Base-by-base conservation (phyloP, 2,888 invertebrate genomes). In the Trilocha varians region DNA sequence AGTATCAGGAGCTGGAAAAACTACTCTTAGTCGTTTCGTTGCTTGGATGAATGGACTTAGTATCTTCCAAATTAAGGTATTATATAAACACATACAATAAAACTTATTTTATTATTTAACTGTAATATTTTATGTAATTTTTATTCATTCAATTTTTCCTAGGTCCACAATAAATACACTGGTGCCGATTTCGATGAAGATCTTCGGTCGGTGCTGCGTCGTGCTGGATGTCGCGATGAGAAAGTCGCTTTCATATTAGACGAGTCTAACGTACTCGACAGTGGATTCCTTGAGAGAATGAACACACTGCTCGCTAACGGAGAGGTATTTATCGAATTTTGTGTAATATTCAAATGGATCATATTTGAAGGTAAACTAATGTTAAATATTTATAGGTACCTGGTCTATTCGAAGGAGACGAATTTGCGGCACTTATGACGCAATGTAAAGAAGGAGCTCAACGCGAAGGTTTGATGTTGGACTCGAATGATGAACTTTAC, bases 11-110 rank as follows among this genome's bases (percentile, higher is more conserved):
- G 97, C 99, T 52, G 99, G 99, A 53, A 99, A 99, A 87, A 99
- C 99, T 1, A 99, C 99, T 8, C 89, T 99, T 55, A 99, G 99
- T 16, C 90, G 99, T 53, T 99, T 99, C 78, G 99, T 99, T 25
- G 99, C 99, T 38, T 99, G 99, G 98, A 97, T 99, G 95, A 99
- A 99, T 76, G 99, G 99, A 5, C 88, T 99, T 32, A 96, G 96
- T 54, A 98, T 99, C 46, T 99, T 99, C 91, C 99, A 99, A 88
- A 98, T 99, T 55, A 98, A 98, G 88, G 97, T 94, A n/a, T n/a
- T n/a, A n/a, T 18, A 18, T 18, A 18, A 18, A 8, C 8, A 18
- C 18, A 18, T 18, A 18, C 5, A 6, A 18, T 18, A 18, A 6
- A 18, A 6, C 18, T 6, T 18, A 18, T n/a, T n/a, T n/a, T n/a